A percentile compares a stretch with the other conserved stretches of the same genome.
Conservation (phyloP, 2,797 vertebrate species). For the Anas acuta region DNA sequence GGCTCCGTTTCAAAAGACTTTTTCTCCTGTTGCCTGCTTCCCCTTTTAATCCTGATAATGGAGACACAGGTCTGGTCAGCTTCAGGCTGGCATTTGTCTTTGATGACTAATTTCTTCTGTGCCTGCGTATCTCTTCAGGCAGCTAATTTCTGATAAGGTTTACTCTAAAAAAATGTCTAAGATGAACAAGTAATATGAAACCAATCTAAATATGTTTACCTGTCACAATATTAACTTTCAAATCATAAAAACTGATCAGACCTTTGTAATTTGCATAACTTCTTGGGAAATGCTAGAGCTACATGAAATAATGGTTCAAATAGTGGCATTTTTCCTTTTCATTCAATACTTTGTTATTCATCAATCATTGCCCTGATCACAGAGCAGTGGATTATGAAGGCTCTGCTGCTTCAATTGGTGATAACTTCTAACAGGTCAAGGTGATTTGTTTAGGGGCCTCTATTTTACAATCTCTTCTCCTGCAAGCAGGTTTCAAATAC, state of each 20-base stretch:
- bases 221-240: not conserved
- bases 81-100: conserved; percentile 57
- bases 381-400: not conserved
- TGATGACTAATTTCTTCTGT: conserved; percentile 46
- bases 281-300: not conserved
- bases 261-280: not conserved
- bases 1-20: conserved; percentile 47
- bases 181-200: not conserved
- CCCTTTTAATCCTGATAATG: conserved; percentile 47
- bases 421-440: not conserved
- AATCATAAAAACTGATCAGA: not conserved
- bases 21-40: not conserved
- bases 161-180: not conserved
- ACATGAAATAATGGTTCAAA: not conserved
- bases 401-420: not conserved
- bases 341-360: not conserved
- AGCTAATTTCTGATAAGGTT: conserved; percentile 42
- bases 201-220: not conserved
- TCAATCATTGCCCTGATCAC: not conserved
- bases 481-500: not conserved
- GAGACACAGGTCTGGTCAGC: conserved; percentile 36
- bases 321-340: not conserved
- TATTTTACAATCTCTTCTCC: not conserved
- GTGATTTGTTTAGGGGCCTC: not conserved
- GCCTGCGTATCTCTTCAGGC: conserved; percentile 25